Evolutionary conservation across 2,113 vertebrate species (phyloP).

Genomic region (Antechinus flavipes): DNA sequence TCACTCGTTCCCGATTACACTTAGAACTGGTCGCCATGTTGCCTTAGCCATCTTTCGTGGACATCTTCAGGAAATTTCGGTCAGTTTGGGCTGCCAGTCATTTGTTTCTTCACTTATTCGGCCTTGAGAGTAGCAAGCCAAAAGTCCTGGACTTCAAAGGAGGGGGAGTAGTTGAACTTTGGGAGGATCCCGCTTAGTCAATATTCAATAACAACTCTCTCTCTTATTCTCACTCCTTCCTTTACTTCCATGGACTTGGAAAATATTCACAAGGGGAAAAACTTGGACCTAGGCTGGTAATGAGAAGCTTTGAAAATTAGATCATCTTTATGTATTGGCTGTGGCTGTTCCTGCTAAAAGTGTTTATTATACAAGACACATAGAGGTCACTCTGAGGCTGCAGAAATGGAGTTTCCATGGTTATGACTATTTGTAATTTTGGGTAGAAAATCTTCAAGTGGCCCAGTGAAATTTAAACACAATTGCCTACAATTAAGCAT

Average conservation of each 20-base stretch:
- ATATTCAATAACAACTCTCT: constrained; percentile 16
- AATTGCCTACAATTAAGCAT: not conserved
- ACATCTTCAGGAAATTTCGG: not conserved
- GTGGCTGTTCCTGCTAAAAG: constrained; percentile 62
- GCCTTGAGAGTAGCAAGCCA: not conserved
- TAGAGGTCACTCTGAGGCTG: constrained; percentile 62
- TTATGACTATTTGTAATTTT: constrained; percentile 17
- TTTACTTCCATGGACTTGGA: constrained; percentile 69
- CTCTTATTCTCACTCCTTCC: constrained; percentile 22
- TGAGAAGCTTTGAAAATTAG: constrained; percentile 80
- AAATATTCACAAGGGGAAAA: constrained; percentile 73
- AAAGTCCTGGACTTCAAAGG: not conserved
- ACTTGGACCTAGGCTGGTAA: constrained; percentile 70
- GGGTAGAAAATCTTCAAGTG: not conserved
- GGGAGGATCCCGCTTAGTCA: constrained; percentile 8
- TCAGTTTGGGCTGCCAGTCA: not conserved
- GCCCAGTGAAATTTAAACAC: constrained; percentile 9
- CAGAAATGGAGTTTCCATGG: constrained; percentile 57
- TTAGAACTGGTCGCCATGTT: not conserved
- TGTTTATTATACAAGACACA: constrained; percentile 62
- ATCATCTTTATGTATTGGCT: constrained; percentile 70
- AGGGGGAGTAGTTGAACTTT: not conserved
- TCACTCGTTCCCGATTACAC: not conserved
- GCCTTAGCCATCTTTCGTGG: not conserved
- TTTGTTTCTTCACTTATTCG: not conserved